Base-by-base conservation (phyloP, 2,797 vertebrate genomes). In the Tenualosa thibaudeaui region DNA sequence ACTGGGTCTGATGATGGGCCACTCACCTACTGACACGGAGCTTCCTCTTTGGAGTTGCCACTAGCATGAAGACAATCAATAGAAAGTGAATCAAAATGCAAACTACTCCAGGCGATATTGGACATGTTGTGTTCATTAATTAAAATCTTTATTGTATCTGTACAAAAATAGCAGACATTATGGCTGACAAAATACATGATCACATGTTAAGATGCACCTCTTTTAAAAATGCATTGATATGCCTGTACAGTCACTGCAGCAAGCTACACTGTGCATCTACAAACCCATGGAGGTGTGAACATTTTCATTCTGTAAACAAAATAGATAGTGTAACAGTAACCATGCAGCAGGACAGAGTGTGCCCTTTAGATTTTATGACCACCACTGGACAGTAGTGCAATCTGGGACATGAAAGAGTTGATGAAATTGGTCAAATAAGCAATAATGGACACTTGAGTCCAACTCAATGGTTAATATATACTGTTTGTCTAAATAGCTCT, bases 171-270 rank as follows among this genome's bases (percentile, higher is more conserved):
- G 87, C 19, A 89, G 83, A 88, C 60, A 83, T 50, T 46, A 53
- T 86, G 60, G 3, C 81, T 84, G 37, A 17, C 5, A 78, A 90
- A 90, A 68, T 84, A 12, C 78, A 84, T 83, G 26, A 81, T 65
- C 85, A 85, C n/a, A 86, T 37, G 71, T 78, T 78, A 78, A 78
- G 71, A 17, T 22, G 71, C 46, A 78, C 71, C 71, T 78, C 71
- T 78, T 46, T 87, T 82, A 92, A 81, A 8, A 89, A 26, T 0
- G 87, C 85, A 89, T 26, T 83, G 37, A 12, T 83, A 82, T 86
- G 89, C 68, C 85, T 86, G 84, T 89, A 87, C 85, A 92, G 87
- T 87, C 87, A 40, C 83, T 81, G 50, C 24, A 71, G 46, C 46
- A 75, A 22, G 62, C 65, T 40, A 37, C 65, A 26, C 17, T 84